Conservation (phyloP, 1,140 invertebrate genomes). For the Penaeus japonicus region DNA sequence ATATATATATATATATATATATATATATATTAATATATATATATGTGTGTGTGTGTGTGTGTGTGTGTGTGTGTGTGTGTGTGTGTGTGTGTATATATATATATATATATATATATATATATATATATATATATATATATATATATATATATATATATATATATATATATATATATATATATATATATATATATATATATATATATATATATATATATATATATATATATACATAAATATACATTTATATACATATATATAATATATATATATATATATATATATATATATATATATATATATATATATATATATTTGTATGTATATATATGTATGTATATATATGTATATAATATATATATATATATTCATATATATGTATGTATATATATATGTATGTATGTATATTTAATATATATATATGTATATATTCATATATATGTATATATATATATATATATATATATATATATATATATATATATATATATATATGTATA, state of each 20-base stretch:
- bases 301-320: background rate
- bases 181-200: background rate
- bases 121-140: background rate
- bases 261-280: background rate
- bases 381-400: no score
- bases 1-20: background rate
- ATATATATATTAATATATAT: background rate
- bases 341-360: no score
- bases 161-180: background rate
- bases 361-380: no score
- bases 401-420: no score
- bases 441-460: no score
- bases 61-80: no score
- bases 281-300: background rate
- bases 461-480: no score
- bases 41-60: no score
- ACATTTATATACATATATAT: background rate
- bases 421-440: no score
- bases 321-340: background rate
- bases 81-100: background rate
- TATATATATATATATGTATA: no score
- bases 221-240: background rate
- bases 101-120: background rate
- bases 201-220: background rate
- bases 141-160: background rate